Percentiles rank a stretch among this genome's conserved stretches.
These are phyloP conservation scores for Desmophyllum pertusum DNA, from an alignment of 92 coral and sea anemone genomes.

Conservation along the genomic window DNA sequence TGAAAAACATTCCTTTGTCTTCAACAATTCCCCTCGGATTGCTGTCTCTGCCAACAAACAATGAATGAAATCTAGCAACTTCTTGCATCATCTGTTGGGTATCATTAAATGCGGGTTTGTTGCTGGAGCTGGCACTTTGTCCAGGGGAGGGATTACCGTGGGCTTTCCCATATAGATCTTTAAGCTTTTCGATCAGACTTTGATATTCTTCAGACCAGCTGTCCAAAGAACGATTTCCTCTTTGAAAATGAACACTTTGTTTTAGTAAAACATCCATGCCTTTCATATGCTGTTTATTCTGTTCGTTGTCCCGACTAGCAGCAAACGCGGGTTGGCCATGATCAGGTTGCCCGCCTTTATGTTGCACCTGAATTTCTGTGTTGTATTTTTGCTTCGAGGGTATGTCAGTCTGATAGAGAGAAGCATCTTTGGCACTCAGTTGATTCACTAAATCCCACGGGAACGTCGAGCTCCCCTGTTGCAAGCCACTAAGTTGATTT, in stretches of 20 bases:
- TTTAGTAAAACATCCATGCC: too few species aligned
- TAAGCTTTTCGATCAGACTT: constrained; percentile 10
- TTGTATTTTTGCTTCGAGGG: neutral
- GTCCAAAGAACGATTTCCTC: neutral
- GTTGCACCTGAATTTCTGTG: neutral
- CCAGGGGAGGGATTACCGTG: neutral
- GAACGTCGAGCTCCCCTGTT: neutral
- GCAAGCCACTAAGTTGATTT: neutral
- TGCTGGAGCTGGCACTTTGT: neutral
- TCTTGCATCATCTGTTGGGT: constrained; percentile 27
- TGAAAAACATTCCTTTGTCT: constrained; percentile 5
- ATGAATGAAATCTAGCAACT: constrained; percentile 32
- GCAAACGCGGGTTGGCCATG: neutral
- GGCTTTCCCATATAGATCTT: neutral
- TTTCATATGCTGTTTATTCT: neutral
- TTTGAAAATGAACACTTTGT: neutral
- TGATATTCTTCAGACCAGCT: constrained; percentile 36
- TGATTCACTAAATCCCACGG: too few species aligned
- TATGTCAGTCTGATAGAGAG: neutral
- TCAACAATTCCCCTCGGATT: neutral
- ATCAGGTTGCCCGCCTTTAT: neutral
- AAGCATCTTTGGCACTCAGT: neutral
- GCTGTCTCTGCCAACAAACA: neutral
- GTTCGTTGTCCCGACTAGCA: neutral
- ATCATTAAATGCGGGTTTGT: neutral